Evolutionary conservation across 2,888 invertebrate species (phyloP), one percentile per base, ranked within the genome.

Genomic region (Drosophila glabriapex): DNA sequence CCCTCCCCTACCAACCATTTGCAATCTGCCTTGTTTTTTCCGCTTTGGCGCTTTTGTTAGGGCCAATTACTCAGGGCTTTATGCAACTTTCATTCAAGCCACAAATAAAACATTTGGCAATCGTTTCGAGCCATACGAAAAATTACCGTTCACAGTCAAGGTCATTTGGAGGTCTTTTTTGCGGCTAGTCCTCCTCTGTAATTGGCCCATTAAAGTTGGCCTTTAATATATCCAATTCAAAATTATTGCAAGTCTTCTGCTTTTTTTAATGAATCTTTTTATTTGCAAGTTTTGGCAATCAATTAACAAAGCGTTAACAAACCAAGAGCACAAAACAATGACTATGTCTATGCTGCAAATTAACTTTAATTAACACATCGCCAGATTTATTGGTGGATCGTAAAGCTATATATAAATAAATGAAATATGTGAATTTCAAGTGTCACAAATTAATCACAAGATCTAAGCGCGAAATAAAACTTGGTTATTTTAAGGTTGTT

Each of bases 101-200:
- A 19, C 58, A 58, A 53, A 39, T 49, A 70, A 53, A 35, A 19
- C 61, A 29, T 65, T 25, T 66, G 50, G 73, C 79, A 73, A 70
- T 64, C 53, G 56, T 35, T 46, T 59, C 43, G 56, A 62, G 49
- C 37, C 54, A 46, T 28, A 25, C 46, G 55, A 55, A 49, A 56
- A 41, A 69, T 65, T 37, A 28, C 6, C 39, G 71, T 76, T 83
- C 85, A 87, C 59, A 85, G 85, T 85, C 89, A 85, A 83, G 85
- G 85, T 88, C 76, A 60, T 28, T 65, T 54, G 28, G 14, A 59
- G 61, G 59, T 53, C 12, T 62, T 46, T 6, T 19, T 12, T 39
- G 9, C 12, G 37, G 31, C 25, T 19, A 43, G 12, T 46, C 37
- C 25, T 22, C 37, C n/a, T 33, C 37, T 39, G 58, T 35, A 29